These are phyloP conservation scores for Pissodes strobi DNA, from an alignment of 1,140 invertebrate species.

Conservation along the genomic window DNA sequence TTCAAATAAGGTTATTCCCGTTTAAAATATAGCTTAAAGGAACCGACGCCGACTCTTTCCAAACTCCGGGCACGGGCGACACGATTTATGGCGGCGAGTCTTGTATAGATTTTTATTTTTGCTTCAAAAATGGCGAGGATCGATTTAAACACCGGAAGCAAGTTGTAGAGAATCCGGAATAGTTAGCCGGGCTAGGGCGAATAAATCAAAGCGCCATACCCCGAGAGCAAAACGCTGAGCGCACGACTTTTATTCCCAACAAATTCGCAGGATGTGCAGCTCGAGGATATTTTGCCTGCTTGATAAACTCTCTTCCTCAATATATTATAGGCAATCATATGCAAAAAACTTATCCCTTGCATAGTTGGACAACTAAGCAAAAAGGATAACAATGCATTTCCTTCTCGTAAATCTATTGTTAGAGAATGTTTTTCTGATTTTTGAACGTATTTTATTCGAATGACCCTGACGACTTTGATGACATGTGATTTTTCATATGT, in stretches of 20 bases:
- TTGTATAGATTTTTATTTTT: constrained; percentile 39
- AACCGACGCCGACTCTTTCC: constrained; percentile 20
- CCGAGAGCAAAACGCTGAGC: constrained; percentile 45
- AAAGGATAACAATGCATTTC: too few species aligned
- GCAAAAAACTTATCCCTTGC: constrained; percentile 25
- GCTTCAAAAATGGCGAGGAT: constrained; percentile 22
- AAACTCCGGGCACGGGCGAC: constrained; percentile 19
- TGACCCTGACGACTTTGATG: too few species aligned
- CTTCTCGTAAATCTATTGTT: too few species aligned
- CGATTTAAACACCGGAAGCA: constrained; percentile 39
- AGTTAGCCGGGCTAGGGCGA: constrained; percentile 41
- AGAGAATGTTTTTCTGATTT: too few species aligned
- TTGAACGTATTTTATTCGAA: too few species aligned
- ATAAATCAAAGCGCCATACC: constrained; percentile 46
- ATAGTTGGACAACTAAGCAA: neutral
- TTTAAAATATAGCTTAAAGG: constrained; percentile 28
- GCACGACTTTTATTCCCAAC: constrained; percentile 44
- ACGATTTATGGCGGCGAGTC: constrained; percentile 25
- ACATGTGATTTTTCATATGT: too few species aligned
- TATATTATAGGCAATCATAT: constrained; percentile 23
- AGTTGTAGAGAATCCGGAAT: constrained; percentile 46
- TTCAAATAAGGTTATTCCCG: constrained; percentile 20
- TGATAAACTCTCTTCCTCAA: constrained; percentile 29
- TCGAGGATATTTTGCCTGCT: constrained; percentile 20
- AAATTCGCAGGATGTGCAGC: constrained; percentile 39